Evolutionary conservation across 2,113 vertebrate genomes (phyloP).

Genomic region (Dromas ardeola): DNA sequence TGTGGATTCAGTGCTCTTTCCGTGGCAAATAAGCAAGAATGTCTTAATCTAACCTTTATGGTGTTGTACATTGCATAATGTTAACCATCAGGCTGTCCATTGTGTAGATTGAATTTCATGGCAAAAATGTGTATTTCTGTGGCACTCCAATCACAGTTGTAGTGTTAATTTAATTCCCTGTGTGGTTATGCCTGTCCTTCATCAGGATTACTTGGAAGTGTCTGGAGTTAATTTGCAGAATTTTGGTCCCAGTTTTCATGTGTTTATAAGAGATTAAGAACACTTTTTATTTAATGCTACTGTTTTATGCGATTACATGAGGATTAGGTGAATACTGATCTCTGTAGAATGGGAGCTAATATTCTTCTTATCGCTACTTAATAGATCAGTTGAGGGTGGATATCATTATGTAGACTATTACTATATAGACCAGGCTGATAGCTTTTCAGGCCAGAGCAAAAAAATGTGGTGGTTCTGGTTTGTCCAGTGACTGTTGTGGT

Average conservation of each 20-base stretch:
- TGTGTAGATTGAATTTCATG: background rate
- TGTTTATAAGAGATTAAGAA: background rate
- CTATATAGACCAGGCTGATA: background rate
- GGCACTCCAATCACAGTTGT: background rate
- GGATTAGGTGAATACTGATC: background rate
- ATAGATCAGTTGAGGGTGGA: background rate
- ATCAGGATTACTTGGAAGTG: background rate
- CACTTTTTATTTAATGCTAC: background rate
- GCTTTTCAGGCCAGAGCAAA: background rate
- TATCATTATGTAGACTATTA: background rate
- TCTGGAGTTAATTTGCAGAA: background rate
- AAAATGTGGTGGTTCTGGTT: background rate
- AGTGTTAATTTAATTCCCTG: background rate
- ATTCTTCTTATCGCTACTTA: background rate
- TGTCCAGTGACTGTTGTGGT: background rate
- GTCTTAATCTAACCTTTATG: background rate
- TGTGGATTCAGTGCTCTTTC: background rate
- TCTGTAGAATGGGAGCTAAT: background rate
- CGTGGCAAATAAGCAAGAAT: background rate
- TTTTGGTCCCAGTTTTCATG: background rate
- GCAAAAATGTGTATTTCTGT: background rate
- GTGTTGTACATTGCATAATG: background rate
- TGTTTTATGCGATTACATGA: background rate
- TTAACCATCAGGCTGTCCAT: background rate
- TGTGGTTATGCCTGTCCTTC: background rate